Percentiles rank a stretch among this genome's conserved stretches.
These are phyloP conservation scores for Drosophila varians DNA, from an alignment of 1,140 invertebrate genomes.

Conservation along the genomic window DNA sequence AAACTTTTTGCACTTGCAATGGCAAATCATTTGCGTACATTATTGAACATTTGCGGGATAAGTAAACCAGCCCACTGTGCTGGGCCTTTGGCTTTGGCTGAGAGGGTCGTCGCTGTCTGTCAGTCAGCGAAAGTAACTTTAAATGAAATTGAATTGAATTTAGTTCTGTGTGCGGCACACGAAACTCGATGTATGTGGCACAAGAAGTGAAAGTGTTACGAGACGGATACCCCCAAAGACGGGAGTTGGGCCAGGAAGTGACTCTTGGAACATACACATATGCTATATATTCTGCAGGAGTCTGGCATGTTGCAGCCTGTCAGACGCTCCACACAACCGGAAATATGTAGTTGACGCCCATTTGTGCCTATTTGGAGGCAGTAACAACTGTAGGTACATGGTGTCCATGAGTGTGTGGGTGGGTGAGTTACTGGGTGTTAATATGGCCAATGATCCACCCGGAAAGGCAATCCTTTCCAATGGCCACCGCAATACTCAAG, in stretches of 20 bases:
- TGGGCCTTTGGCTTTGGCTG: conserved; percentile 23
- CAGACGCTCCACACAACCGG: conserved; percentile 67
- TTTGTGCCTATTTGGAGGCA: conserved; percentile 58
- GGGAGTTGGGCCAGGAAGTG: conserved; percentile 6
- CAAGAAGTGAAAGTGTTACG: conserved; percentile 64
- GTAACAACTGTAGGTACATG: conserved; percentile 33
- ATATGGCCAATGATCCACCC: conserved; percentile 33
- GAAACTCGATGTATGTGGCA: conserved; percentile 49
- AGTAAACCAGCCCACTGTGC: conserved; percentile 36
- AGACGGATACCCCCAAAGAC: conserved; percentile 3
- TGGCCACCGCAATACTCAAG: conserved; percentile 29
- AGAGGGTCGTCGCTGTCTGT: conserved; percentile 72
- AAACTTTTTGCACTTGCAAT: no score
- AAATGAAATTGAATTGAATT: conserved; percentile 83
- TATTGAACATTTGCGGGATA: no score
- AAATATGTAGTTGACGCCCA: conserved; percentile 78
- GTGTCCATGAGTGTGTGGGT: neutral
- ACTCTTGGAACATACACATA: conserved; percentile 18
- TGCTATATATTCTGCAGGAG: conserved; percentile 19
- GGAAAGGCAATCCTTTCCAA: conserved; percentile 41
- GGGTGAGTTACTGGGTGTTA: conserved; percentile 27
- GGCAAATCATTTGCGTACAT: no score
- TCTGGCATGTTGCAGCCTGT: conserved; percentile 69
- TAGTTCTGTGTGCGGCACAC: conserved; percentile 77
- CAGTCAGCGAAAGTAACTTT: conserved; percentile 80